phyloP scores from a whole-genome alignment of 2,888 invertebrate genomes.

The Dasysyrphus tricinctus region DNA sequence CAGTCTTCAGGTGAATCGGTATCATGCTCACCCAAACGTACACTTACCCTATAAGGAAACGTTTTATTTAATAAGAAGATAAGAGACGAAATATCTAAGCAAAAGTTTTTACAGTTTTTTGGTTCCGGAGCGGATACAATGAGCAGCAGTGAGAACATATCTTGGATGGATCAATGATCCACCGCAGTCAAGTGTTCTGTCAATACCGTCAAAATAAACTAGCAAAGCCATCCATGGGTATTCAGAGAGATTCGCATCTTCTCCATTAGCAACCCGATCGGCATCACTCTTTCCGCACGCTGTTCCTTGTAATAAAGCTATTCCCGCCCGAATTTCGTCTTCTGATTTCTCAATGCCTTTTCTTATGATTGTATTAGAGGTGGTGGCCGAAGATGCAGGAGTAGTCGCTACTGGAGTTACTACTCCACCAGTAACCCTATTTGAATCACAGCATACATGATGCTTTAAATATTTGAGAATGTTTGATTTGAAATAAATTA shows the following conservation, averaged over 20 bases:
- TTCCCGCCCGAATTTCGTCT: slow-evolving; percentile 33
- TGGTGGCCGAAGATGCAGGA: neutral
- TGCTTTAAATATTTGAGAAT: slow-evolving; percentile 31
- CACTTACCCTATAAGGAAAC: slow-evolving; percentile 55
- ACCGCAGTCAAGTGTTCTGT: slow-evolving; percentile 79
- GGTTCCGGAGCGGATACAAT: slow-evolving; percentile 71
- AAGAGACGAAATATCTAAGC: neutral
- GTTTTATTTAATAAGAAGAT: neutral
- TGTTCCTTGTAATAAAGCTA: slow-evolving; percentile 43
- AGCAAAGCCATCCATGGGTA: slow-evolving; percentile 90
- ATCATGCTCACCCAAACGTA: slow-evolving; percentile 83
- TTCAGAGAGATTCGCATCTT: slow-evolving; percentile 86
- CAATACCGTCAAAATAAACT: slow-evolving; percentile 82
- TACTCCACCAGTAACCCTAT: slow-evolving; percentile 18
- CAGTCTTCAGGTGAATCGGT: slow-evolving; percentile 80
- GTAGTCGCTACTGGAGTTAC: neutral
- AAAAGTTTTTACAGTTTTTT: slow-evolving; percentile 49
- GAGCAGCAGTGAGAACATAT: slow-evolving; percentile 77
- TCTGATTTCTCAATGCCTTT: slow-evolving; percentile 18
- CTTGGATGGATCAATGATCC: slow-evolving; percentile 76
- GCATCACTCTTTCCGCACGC: slow-evolving; percentile 85
- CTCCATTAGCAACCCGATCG: slow-evolving; percentile 86
- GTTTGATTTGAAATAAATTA: neutral
- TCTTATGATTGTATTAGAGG: neutral
- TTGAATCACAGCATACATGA: slow-evolving; percentile 58